These are phyloP conservation scores for Xyliphius kryptos DNA, from an alignment of 2,113 vertebrate genomes.

Conservation along the genomic window DNA sequence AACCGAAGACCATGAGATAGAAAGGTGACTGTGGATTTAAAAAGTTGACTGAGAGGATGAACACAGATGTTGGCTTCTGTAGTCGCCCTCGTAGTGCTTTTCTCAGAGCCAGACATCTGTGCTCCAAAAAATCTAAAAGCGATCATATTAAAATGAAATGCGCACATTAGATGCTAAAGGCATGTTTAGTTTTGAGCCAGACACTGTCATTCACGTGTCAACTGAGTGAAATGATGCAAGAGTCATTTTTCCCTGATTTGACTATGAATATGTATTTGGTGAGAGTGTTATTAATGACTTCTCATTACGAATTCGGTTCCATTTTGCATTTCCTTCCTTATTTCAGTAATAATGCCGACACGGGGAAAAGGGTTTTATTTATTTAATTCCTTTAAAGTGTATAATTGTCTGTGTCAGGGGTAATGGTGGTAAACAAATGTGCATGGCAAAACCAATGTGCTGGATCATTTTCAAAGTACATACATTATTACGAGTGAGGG, in stretches of 20 bases:
- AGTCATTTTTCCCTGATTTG: conserved; percentile 41
- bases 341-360: conserved; percentile 32
- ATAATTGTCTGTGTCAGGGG: conserved; percentile 23
- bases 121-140: conserved; percentile 11
- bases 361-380: conserved; percentile 14
- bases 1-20: conserved; percentile 13
- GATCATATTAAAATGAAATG: conserved; percentile 41
- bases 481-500: background rate
- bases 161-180: conserved; percentile 37
- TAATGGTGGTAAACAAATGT: conserved; percentile 41
- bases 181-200: conserved; percentile 30
- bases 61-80: background rate
- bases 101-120: background rate
- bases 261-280: conserved; percentile 52
- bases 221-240: conserved; percentile 43
- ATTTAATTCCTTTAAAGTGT: conserved; percentile 11
- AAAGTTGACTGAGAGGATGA: background rate
- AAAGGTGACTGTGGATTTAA: conserved; percentile 1
- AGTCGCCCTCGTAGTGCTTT: background rate
- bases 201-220: conserved; percentile 36
- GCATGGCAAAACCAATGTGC: conserved; percentile 22
- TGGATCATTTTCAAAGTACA: conserved; percentile 20
- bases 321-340: conserved; percentile 31
- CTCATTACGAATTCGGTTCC: conserved; percentile 49
- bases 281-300: conserved; percentile 47